Base-by-base conservation (phyloP, 2,888 invertebrate species). In the Chironomus tentans region DNA sequence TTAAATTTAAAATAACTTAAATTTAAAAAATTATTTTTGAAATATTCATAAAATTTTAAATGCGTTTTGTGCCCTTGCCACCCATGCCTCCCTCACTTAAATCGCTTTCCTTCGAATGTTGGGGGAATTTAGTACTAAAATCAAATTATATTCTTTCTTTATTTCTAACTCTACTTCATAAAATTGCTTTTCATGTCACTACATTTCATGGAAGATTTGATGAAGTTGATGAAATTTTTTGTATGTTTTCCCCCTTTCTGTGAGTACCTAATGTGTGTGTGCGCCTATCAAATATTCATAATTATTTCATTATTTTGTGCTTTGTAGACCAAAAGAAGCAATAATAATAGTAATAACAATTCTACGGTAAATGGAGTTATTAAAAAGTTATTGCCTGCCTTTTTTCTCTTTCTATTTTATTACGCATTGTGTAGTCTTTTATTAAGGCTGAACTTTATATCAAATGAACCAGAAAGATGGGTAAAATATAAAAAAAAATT, bases 301-400 rank as follows among this genome's bases (percentile, higher is more conserved):
- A 62, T 62, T 62, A n/a, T 62, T 62, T 62, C 62, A 62, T 62
- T 62, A 62, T 22, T 22, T 15, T 62, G 62, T 18, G 18, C 50
- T n/a, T 50, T n/a, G 50, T 50, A 13, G 13, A 15, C 50, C 50
- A 50, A n/a, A 50, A 50, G 13, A 50, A n/a, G 50, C 13, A 50
- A 50, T 50, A n/a, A 50, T 50, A 50, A 38, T 15, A 28, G 28
- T 12, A 24, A n/a, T 28, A 70, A 70, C 12, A 10, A 70, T 38
- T 38, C 38, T 38, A 38, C 38, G 38, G 7, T 47, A 48, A 70
- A 70, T 47, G 21, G 70, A 70, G 70, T 70, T 70, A 47, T 70
- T 70, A 70, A 70, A 68, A 68, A 68, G 28, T 21, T 56, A 56
- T 56, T 56, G 18, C 56, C n/a, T 56, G 15, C 56, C 56, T 56